Evolutionary conservation across 2,888 invertebrate genomes (phyloP), one percentile per base, ranked within the genome.

Genomic region (Himalopsyche tibetana): DNA sequence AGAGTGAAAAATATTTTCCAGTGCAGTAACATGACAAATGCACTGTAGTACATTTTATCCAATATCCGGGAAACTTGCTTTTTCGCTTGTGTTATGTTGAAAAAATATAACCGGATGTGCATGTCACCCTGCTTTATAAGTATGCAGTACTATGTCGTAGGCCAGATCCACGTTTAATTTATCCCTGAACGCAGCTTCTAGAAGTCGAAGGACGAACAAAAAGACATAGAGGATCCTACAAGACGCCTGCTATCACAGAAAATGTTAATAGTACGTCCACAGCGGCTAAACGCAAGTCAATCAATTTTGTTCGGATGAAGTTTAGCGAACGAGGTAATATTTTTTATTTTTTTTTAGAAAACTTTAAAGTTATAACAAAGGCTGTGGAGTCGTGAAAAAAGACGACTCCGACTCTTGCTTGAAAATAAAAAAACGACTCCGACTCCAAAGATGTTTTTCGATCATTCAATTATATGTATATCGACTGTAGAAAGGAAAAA

Each of bases 201-300:
- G 84, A 84, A 84, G 80, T 81, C 84, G 84, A 84, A 85, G 82
- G 85, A 74, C 85, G 85, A 69, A 81, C 85, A 82, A 85, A 51
- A 85, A 82, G 85, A 81, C 51, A 81, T 55, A 42, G 45, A 56
- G 69, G 82, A 85, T 63, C 85, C 38, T 63, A 51, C 82, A 82
- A 63, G 85, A 63, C 69, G 81, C 82, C 85, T 42, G 51, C 45
- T 81, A 82, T 82, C 74, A 36, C 38, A 36, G 74, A 15, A 36
- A 12, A 74, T 74, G 74, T 12, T 12, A 28, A 36, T 36, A 19
- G 5, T 74, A 5, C 74, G 74, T 74, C 74, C 74, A 74, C 74
- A 36, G 74, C n/a, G 36, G 74, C 5, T 36, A 74, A 74, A 12
- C 74, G 4, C 4, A 5, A 74, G 38, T 45, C 74, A 74, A 51